Evolutionary conservation across 2,888 invertebrate species (phyloP).

Genomic region (Cataglyphis rosenhaueri): DNA sequence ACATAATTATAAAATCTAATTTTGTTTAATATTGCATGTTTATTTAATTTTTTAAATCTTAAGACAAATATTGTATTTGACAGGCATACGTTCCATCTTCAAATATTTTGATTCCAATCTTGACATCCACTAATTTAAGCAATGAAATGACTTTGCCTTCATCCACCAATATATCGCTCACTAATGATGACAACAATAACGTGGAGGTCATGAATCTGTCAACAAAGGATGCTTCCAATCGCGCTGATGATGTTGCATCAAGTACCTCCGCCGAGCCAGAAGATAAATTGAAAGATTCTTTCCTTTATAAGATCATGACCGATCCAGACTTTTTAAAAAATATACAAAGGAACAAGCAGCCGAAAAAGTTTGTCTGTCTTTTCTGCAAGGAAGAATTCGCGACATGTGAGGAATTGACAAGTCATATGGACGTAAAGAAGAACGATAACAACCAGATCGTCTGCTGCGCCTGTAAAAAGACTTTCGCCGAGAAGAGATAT

Average conservation of each 20-base stretch:
- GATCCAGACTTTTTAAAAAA: slow-evolving; percentile 79
- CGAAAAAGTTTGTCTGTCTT: slow-evolving; percentile 70
- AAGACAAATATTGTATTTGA: slow-evolving; percentile 1
- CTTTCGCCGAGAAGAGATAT: slow-evolving; percentile 81
- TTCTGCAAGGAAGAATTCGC: slow-evolving; percentile 80
- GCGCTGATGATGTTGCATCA: slow-evolving; percentile 20
- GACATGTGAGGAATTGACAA: slow-evolving; percentile 72
- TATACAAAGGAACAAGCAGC: slow-evolving; percentile 61
- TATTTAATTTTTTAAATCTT: not conserved
- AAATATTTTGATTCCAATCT: slow-evolving; percentile 6
- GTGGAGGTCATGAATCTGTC: slow-evolving; percentile 74
- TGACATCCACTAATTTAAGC: slow-evolving; percentile 4
- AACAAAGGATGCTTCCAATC: slow-evolving; percentile 58
- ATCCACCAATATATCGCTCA: not conserved
- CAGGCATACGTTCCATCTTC: slow-evolving; percentile 29
- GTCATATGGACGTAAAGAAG: slow-evolving; percentile 76
- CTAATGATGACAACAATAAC: slow-evolving; percentile 30
- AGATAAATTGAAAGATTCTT: slow-evolving; percentile 77
- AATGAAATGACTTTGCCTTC: not conserved
- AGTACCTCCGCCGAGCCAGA: slow-evolving; percentile 20
- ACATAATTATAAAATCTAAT: not conserved
- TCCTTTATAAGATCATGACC: slow-evolving; percentile 82
- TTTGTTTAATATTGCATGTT: not conserved
- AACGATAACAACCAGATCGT: slow-evolving; percentile 76
- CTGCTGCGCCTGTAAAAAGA: slow-evolving; percentile 82